A percentile compares a stretch with the other conserved stretches of the same genome.
These are phyloP conservation scores for Micropoecilia bifurca DNA, from an alignment of 2,797 vertebrate species.

Conservation along the genomic window DNA sequence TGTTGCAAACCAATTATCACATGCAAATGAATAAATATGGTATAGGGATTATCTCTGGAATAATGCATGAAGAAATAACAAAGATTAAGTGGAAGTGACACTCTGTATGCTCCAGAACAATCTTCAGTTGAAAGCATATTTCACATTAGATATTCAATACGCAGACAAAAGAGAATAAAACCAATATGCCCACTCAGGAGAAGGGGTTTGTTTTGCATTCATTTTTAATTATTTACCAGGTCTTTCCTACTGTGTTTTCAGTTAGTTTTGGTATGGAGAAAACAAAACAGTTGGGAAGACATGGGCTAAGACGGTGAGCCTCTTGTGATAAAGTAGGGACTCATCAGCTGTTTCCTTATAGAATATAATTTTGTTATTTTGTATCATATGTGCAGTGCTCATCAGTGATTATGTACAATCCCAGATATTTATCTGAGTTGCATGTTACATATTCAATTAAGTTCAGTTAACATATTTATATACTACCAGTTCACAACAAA, in stretches of 20 bases:
- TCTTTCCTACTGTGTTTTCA: constrained; percentile 24
- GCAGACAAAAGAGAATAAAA: constrained; percentile 55
- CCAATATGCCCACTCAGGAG: constrained; percentile 30
- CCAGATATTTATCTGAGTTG: not conserved
- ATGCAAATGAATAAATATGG: constrained; percentile 72
- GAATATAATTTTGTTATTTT: not conserved
- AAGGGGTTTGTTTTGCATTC: constrained; percentile 41
- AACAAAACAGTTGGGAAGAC: constrained; percentile 10
- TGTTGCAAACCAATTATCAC: constrained; percentile 68
- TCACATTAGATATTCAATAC: constrained; percentile 55
- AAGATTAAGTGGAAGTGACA: constrained; percentile 59
- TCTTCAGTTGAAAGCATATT: constrained; percentile 56
- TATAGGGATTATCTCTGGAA: constrained; percentile 59
- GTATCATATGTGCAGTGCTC: not conserved
- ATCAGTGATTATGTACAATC: not conserved
- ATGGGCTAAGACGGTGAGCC: not conserved
- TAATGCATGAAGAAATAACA: constrained; percentile 49
- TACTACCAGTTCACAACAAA: not conserved
- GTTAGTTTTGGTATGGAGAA: constrained; percentile 15
- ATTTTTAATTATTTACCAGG: constrained; percentile 43
- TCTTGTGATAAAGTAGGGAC: not conserved
- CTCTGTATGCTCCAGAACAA: constrained; percentile 18
- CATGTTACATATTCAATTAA: not conserved
- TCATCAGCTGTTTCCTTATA: not conserved
- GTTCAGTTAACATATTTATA: not conserved